These are phyloP conservation scores for Centropristis striata DNA, from an alignment of 2,113 vertebrate genomes.

Conservation along the genomic window DNA sequence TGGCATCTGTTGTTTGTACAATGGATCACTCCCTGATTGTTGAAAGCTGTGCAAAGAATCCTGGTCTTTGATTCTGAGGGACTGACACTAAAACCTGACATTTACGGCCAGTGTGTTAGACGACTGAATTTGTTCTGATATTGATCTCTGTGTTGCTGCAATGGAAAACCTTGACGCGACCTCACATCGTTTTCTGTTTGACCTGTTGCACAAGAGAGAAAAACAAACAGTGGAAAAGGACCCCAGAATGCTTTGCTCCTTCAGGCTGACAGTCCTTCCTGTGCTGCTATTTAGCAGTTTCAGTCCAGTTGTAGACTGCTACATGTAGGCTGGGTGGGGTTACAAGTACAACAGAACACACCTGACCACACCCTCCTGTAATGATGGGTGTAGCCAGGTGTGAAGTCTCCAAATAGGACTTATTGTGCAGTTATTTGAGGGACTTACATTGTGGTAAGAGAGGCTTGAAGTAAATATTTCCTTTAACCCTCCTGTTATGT, in stretches of 20 bases:
- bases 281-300: too few species aligned
- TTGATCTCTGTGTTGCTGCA: conserved; percentile 14
- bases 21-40: conserved; percentile 7
- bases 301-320: background rate
- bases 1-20: conserved; percentile 34
- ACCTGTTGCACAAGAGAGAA: background rate
- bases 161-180: background rate
- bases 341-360: conserved; percentile 1
- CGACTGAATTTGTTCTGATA: background rate
- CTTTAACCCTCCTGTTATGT: too few species aligned
- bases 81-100: conserved; percentile 26
- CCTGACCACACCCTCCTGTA: conserved; percentile 9
- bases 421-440: background rate
- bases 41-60: conserved; percentile 32
- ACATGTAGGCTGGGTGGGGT: background rate
- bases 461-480: background rate
- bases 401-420: conserved; percentile 3
- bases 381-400: background rate
- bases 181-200: background rate
- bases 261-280: background rate
- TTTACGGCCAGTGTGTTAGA: conserved; percentile 1
- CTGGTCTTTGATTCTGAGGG: conserved; percentile 9
- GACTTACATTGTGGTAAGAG: background rate
- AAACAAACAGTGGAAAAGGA: background rate
- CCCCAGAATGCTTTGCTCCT: background rate